Percentiles rank a stretch among this genome's conserved stretches.
Evolutionary conservation across 30 jellyfish, hydroid and myxozoan genomes (phyloP).

Genomic region (Chironex yamaguchii): DNA sequence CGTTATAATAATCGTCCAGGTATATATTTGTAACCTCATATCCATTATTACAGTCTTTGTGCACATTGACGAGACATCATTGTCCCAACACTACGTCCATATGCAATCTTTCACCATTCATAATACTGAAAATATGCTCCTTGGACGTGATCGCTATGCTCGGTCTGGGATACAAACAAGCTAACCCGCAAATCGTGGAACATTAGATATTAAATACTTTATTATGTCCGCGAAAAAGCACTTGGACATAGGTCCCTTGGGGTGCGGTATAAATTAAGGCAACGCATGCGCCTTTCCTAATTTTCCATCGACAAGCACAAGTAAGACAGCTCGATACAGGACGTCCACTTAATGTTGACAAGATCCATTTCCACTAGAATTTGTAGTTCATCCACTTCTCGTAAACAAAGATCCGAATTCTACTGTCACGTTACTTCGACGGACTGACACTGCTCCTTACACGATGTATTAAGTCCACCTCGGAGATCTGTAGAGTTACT

Average conservation of each 20-base stretch:
- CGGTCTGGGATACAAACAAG: background rate
- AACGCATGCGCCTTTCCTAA: constrained; percentile 93
- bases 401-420: too few relatives aligned
- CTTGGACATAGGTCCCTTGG: constrained; percentile 63
- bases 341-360: too few relatives aligned
- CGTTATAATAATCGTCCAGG: background rate
- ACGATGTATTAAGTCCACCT: too few relatives aligned
- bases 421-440: too few relatives aligned
- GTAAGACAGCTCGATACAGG: too few relatives aligned
- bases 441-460: too few relatives aligned
- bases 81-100: too few relatives aligned
- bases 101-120: background rate
- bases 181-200: background rate
- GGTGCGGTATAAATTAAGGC: constrained; percentile 68
- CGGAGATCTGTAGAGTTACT: too few relatives aligned
- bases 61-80: background rate
- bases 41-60: background rate
- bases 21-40: background rate
- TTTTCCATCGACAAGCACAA: too few relatives aligned
- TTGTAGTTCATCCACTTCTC: too few relatives aligned
- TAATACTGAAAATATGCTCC: background rate
- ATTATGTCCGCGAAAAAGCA: background rate
- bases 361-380: too few relatives aligned
- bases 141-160: background rate
- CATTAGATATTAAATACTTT: background rate